Evolutionary conservation across 53 echinoderm and acorn worm species (phyloP).

Genomic region (Zoroaster sp.): DNA sequence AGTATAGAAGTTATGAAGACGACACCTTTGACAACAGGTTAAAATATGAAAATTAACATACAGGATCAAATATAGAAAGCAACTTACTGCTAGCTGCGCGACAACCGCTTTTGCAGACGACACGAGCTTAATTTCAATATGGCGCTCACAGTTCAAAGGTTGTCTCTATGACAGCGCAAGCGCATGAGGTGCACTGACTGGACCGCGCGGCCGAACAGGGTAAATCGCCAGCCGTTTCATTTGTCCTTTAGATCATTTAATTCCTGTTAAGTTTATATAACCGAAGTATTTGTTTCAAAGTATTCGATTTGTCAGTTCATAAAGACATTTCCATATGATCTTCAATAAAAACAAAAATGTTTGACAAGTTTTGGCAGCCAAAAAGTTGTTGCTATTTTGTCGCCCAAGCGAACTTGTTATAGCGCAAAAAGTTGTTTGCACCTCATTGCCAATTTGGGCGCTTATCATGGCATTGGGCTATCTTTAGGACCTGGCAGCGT

Average conservation of each 20-base stretch:
- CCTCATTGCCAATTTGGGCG: constrained; percentile 10
- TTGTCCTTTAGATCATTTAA: no score
- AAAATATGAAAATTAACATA: no score
- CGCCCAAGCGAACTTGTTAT: neutral
- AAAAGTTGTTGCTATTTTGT: neutral
- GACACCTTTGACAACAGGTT: no score
- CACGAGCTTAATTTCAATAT: neutral
- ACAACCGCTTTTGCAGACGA: constrained; percentile 28
- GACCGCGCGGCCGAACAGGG: no score
- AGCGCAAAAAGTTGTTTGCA: neutral
- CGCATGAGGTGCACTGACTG: no score
- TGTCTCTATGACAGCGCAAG: constrained; percentile 9
- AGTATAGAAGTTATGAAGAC: no score
- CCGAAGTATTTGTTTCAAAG: neutral
- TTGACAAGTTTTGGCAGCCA: neutral
- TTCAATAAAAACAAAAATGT: no score
- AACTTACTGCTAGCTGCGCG: neutral
- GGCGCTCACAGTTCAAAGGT: constrained; percentile 31
- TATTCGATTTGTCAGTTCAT: neutral
- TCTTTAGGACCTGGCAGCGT: constrained; percentile 7
- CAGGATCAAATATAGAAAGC: no score
- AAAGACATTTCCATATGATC: neutral
- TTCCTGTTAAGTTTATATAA: no score
- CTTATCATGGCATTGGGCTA: constrained; percentile 2
- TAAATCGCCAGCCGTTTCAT: no score